Evolutionary conservation across 2,888 invertebrate species (phyloP).

Genomic region (Taphrorychus bicolor): DNA sequence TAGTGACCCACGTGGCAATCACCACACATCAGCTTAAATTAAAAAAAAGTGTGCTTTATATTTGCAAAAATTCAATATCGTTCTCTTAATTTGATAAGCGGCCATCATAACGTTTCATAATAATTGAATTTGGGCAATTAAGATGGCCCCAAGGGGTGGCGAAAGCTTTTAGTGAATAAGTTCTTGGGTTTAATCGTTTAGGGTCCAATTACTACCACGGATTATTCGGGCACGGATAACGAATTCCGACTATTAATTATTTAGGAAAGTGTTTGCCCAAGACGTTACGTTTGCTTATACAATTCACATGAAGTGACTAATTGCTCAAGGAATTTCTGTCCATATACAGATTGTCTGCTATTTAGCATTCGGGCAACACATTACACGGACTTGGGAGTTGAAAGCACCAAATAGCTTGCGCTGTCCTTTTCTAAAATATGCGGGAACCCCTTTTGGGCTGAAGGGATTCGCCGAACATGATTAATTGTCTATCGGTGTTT

Average conservation of each 20-base stretch:
- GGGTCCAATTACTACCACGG: neutral
- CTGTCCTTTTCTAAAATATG: neutral
- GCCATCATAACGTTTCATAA: neutral
- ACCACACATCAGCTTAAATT: too few species aligned
- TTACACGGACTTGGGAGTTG: neutral
- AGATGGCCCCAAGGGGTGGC: neutral
- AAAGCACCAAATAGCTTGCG: neutral
- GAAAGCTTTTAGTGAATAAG: neutral
- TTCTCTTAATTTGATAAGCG: neutral
- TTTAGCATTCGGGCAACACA: neutral
- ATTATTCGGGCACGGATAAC: neutral
- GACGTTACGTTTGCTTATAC: too few species aligned
- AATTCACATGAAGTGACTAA: neutral
- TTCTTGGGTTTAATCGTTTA: neutral
- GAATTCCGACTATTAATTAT: neutral
- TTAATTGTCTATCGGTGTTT: neutral
- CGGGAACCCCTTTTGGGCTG: neutral
- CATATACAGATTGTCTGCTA: neutral
- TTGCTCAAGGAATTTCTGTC: neutral
- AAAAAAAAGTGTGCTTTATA: too few species aligned
- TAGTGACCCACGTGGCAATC: too few species aligned
- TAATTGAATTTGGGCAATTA: neutral
- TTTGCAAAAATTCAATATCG: too few species aligned
- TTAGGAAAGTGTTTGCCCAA: neutral
- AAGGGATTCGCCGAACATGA: neutral